A percentile compares a stretch with the other conserved stretches of the same genome.
Evolutionary conservation across 2,113 vertebrate genomes (phyloP).

Genomic region (Eclectus roratus): DNA sequence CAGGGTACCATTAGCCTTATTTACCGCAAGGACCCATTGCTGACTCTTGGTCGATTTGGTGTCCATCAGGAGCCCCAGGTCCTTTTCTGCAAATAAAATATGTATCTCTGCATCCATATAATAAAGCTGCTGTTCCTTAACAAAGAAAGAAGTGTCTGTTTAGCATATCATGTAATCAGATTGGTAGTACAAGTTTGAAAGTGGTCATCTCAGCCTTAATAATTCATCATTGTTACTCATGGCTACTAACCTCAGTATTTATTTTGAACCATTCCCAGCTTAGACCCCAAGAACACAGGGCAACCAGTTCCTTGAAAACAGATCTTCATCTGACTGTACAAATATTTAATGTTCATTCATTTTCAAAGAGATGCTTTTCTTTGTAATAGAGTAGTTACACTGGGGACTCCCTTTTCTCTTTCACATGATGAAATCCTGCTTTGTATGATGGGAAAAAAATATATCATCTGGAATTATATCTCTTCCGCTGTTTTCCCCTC

Average conservation of each 20-base stretch:
- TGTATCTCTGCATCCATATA: neutral
- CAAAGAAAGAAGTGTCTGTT: neutral
- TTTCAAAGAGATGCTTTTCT: conserved; percentile 55
- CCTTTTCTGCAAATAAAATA: neutral
- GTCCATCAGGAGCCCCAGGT: neutral
- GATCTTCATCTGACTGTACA: conserved; percentile 34
- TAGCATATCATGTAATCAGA: neutral
- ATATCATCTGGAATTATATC: neutral
- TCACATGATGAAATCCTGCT: conserved; percentile 29
- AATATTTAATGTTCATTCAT: conserved; percentile 68
- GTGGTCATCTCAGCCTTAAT: neutral
- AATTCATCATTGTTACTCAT: conserved; percentile 13
- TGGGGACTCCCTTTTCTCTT: conserved; percentile 25
- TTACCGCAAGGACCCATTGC: neutral
- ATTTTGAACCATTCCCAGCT: conserved; percentile 14
- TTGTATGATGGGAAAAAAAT: conserved; percentile 17
- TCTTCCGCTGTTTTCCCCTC: neutral
- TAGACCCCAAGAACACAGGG: neutral
- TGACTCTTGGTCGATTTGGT: neutral
- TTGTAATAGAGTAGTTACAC: conserved; percentile 32
- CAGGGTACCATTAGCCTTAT: neutral
- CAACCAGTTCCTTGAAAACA: conserved; percentile 9
- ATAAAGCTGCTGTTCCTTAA: neutral
- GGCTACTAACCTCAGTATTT: neutral
- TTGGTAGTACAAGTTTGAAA: neutral